These are phyloP conservation scores for Poeciliopsis gracilis DNA, from an alignment of 2,797 vertebrate species.

Conservation along the genomic window DNA sequence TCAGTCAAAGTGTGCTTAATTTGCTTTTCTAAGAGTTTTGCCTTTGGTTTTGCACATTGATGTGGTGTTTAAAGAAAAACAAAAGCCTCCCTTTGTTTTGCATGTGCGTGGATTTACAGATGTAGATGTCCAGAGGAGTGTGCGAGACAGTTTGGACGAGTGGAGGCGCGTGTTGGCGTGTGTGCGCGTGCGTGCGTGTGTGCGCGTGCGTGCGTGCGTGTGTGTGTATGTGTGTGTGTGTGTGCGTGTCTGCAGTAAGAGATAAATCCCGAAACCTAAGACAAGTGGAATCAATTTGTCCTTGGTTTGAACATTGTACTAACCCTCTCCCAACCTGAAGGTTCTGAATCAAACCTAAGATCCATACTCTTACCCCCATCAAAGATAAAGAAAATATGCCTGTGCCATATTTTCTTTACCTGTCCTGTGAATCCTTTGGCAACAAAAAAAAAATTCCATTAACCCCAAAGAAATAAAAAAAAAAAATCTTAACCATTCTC, in stretches of 20 bases:
- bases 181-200: slow-evolving; percentile 49
- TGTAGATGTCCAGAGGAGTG: slow-evolving; percentile 59
- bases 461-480: slow-evolving; percentile 25
- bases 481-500: slow-evolving; percentile 72
- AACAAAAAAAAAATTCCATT: slow-evolving; percentile 74
- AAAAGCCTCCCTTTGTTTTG: slow-evolving; percentile 77
- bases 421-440: slow-evolving; percentile 82
- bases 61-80: slow-evolving; percentile 61
- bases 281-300: slow-evolving; percentile 85
- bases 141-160: slow-evolving; percentile 34
- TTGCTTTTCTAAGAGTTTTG: slow-evolving; percentile 69
- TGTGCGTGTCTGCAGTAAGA: slow-evolving; percentile 84
- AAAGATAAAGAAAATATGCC: slow-evolving; percentile 89
- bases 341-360: slow-evolving; percentile 78
- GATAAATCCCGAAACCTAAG: slow-evolving; percentile 80
- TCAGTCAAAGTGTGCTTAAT: slow-evolving; percentile 70
- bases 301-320: slow-evolving; percentile 87
- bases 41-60: slow-evolving; percentile 88
- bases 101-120: slow-evolving; percentile 74
- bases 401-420: slow-evolving; percentile 85
- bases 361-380: slow-evolving; percentile 87
- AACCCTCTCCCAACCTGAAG: slow-evolving; percentile 82
- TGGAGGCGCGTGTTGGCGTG: background rate
- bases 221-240: no score
- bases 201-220: slow-evolving; percentile 45